These are phyloP conservation scores for Virgularia gustaviana DNA, from an alignment of 92 coral and sea anemone species.

Conservation along the genomic window DNA sequence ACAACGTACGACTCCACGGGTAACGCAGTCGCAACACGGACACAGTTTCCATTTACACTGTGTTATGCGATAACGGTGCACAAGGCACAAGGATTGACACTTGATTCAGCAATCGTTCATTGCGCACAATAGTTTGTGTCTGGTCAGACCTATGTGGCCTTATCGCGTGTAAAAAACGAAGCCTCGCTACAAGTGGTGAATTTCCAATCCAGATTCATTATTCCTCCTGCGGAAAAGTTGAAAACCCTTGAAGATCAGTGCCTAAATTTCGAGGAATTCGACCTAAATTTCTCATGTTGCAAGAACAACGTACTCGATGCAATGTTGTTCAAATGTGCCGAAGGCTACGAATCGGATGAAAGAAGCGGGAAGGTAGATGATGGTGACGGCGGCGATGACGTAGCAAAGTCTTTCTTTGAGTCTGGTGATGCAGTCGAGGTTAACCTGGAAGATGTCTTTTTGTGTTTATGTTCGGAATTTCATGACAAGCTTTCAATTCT, in stretches of 20 bases:
- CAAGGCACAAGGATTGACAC: slow-evolving; percentile 46
- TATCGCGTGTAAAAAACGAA: slow-evolving; percentile 27
- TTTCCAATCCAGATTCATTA: neutral
- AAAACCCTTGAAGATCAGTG: too few species aligned
- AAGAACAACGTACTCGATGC: slow-evolving; percentile 4
- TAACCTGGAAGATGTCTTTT: neutral
- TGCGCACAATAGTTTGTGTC: slow-evolving; percentile 52
- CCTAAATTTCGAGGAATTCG: too few species aligned
- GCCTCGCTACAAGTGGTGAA: neutral
- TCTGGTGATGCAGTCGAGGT: too few species aligned
- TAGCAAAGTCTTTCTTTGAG: too few species aligned
- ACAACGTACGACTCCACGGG: slow-evolving; percentile 23
- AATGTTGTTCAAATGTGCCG: too few species aligned
- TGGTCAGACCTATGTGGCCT: slow-evolving; percentile 52
- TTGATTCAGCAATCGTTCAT: slow-evolving; percentile 50
- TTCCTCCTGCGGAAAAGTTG: neutral
- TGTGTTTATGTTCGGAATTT: slow-evolving; percentile 9
- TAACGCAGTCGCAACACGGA: slow-evolving; percentile 6
- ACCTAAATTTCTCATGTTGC: slow-evolving; percentile 13
- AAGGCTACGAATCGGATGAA: too few species aligned
- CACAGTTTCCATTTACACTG: slow-evolving; percentile 37
- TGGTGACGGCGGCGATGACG: too few species aligned
- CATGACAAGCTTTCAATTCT: neutral
- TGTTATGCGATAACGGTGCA: slow-evolving; percentile 40
- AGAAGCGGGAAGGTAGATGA: too few species aligned